A percentile compares a stretch with the other conserved stretches of the same genome.
These are phyloP conservation scores for Sminthurides aquaticus DNA, from an alignment of 2,888 invertebrate genomes.

Conservation along the genomic window DNA sequence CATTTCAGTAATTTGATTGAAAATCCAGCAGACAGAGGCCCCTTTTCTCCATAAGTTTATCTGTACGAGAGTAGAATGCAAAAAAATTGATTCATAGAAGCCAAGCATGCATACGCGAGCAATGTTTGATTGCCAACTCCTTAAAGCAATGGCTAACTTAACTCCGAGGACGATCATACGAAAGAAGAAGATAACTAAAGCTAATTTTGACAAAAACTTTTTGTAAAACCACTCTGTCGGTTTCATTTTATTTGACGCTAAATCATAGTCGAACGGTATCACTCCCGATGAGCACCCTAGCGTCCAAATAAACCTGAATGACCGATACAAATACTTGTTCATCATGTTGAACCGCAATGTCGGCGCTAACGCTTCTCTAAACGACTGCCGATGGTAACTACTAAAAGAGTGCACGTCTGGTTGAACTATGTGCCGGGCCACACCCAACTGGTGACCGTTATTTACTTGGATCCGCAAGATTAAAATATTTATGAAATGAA, in stretches of 20 bases:
- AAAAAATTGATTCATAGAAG: not conserved
- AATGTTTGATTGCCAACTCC: not conserved
- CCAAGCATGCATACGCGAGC: not conserved
- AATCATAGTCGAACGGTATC: not conserved
- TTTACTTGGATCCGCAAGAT: too few relatives aligned
- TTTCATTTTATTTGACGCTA: not conserved
- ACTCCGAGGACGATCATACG: not conserved
- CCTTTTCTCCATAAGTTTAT: not conserved
- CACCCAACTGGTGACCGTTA: too few relatives aligned
- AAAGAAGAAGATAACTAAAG: not conserved
- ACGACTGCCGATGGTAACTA: too few relatives aligned
- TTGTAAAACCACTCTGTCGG: not conserved
- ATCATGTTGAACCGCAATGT: too few relatives aligned
- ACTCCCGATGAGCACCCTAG: not conserved
- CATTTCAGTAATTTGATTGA: not conserved
- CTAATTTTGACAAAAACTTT: not conserved
- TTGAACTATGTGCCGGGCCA: too few relatives aligned
- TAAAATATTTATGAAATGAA: too few relatives aligned
- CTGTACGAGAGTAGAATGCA: not conserved
- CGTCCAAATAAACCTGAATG: not conserved
- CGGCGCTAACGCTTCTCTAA: too few relatives aligned
- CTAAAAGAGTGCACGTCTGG: too few relatives aligned
- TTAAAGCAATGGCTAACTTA: not conserved
- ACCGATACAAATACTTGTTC: not conserved
- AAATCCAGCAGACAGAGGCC: not conserved